These are phyloP conservation scores for Cheilosia urbana DNA, from an alignment of 2,888 invertebrate species.

Conservation along the genomic window DNA sequence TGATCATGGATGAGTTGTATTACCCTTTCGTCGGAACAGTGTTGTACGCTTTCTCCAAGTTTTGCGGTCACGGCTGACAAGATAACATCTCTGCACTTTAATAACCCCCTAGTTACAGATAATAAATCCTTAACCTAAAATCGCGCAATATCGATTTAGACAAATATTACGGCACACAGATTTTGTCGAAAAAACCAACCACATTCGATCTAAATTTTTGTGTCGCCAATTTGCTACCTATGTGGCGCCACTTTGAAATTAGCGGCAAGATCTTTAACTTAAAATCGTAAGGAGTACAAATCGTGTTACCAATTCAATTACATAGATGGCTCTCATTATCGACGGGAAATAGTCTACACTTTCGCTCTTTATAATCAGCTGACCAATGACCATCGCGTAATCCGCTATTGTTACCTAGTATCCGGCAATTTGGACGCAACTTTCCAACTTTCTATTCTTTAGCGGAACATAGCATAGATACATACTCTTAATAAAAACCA, in stretches of 20 bases:
- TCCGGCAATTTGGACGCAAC: constrained; percentile 24
- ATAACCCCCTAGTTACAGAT: background rate
- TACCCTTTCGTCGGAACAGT: no score
- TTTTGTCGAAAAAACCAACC: no score
- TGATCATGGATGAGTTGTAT: no score
- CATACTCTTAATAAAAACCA: background rate
- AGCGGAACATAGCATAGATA: background rate
- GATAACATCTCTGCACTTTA: background rate
- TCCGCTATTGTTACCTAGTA: constrained; percentile 9
- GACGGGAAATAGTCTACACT: constrained; percentile 15
- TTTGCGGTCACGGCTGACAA: background rate
- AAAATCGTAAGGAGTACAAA: no score
- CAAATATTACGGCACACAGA: no score
- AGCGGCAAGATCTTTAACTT: no score
- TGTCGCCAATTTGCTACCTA: no score
- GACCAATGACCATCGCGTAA: background rate
- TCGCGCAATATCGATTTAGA: background rate
- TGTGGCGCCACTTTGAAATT: no score
- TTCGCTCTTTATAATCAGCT: constrained; percentile 37
- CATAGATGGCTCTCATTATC: constrained; percentile 17
- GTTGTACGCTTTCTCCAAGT: no score
- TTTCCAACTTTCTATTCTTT: constrained; percentile 42
- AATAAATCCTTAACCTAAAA: background rate
- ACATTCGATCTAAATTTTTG: no score
- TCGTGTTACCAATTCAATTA: constrained; percentile 24